phyloP scores from a whole-genome alignment of 2,797 vertebrate genomes.

The Enteromius paludinosus region DNA sequence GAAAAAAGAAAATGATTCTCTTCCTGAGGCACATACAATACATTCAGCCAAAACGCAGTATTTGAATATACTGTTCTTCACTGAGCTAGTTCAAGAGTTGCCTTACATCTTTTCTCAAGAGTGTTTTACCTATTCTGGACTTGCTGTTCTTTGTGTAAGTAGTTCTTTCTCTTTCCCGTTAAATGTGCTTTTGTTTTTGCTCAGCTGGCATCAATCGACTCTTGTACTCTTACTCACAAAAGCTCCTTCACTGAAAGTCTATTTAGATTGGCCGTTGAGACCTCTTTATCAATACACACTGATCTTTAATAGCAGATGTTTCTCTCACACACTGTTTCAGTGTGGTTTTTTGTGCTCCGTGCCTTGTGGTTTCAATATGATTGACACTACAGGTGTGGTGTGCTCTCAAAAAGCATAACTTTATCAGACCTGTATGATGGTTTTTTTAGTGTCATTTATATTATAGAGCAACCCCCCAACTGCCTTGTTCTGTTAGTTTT shows the following conservation, averaged over 20 bases:
- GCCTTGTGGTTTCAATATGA: constrained; percentile 2
- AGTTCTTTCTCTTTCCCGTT: constrained; percentile 51
- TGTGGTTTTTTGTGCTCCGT: constrained; percentile 44
- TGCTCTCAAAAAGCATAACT: neutral
- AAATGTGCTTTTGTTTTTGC: constrained; percentile 83
- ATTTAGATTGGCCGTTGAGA: constrained; percentile 68
- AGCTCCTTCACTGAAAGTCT: constrained; percentile 71
- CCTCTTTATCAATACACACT: constrained; percentile 60
- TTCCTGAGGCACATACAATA: neutral
- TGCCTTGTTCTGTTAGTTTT: neutral
- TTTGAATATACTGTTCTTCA: neutral
- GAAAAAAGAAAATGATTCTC: neutral
- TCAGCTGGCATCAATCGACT: constrained; percentile 86
- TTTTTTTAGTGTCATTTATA: neutral
- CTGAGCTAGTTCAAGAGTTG: neutral
- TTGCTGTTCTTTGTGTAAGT: neutral
- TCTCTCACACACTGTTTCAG: constrained; percentile 53
- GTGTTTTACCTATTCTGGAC: neutral
- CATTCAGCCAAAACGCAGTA: neutral
- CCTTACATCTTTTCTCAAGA: neutral
- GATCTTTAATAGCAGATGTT: constrained; percentile 57
- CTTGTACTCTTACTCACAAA: constrained; percentile 74
- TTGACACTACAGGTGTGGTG: constrained; percentile 40
- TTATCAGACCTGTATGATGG: neutral
- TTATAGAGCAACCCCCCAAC: neutral